These are phyloP conservation scores for Tenthredo livida DNA, from an alignment of 2,888 invertebrate species.

Conservation along the genomic window DNA sequence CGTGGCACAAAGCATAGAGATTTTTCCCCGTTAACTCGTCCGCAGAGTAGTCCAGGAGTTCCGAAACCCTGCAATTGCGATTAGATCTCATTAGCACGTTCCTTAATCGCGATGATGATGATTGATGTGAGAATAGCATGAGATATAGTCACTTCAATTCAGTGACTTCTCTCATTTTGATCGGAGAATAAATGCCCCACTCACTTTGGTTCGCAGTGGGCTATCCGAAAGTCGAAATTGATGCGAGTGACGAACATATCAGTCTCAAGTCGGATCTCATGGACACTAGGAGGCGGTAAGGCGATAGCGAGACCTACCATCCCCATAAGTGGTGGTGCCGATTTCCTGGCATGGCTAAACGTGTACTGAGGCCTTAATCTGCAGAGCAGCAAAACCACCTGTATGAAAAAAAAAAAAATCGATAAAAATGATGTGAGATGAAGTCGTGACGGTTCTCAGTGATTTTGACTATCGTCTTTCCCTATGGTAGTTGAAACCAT, in stretches of 20 bases:
- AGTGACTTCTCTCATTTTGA: not conserved
- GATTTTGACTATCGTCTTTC: not conserved
- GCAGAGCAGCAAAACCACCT: conserved; percentile 96
- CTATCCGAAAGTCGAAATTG: conserved; percentile 97
- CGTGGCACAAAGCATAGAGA: conserved; percentile 96
- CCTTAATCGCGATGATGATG: not conserved
- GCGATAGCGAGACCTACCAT: conserved; percentile 98
- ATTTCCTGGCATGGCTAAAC: conserved; percentile 93
- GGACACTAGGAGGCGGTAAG: conserved; percentile 97
- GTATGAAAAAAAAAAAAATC: conserved; percentile 63
- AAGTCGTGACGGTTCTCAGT: not conserved
- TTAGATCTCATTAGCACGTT: not conserved
- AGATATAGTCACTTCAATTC: not conserved
- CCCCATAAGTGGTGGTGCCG: conserved; percentile 92
- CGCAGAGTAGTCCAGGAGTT: conserved; percentile 94
- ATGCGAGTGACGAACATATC: conserved; percentile 98
- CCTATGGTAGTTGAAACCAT: not conserved
- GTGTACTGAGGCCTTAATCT: conserved; percentile 95
- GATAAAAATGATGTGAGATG: conserved; percentile 15
- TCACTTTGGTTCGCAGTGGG: conserved; percentile 98
- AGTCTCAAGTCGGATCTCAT: conserved; percentile 96
- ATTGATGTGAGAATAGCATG: too few species aligned
- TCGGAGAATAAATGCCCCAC: conserved; percentile 61
- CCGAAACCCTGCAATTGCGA: conserved; percentile 86
- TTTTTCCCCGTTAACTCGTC: conserved; percentile 97